Evolutionary conservation across 2,797 vertebrate genomes (phyloP), one percentile per base, ranked within the genome.

Genomic region (Tapirus indicus): DNA sequence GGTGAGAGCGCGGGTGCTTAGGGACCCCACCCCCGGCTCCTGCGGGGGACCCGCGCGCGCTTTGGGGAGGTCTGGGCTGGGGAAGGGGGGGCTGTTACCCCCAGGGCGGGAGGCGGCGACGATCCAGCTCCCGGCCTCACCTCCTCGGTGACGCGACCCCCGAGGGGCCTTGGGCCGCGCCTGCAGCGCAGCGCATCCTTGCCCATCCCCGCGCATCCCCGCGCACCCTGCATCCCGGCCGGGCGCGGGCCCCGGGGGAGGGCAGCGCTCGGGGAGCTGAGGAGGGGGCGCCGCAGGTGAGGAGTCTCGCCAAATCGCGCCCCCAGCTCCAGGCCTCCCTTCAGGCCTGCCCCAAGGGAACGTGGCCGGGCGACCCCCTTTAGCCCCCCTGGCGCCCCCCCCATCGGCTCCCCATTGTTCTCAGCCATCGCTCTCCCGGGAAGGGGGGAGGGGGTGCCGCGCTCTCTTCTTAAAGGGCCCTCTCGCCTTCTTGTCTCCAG

Each of bases 371-470:
- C 79, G 94, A 95, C 85, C 96, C 95, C 92, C 29, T 35, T 10
- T 6, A 64, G 56, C 84, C 92, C 97, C 96, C 82, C 87, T 77
- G 1, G 49, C 66, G 56, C 49, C 88, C 78, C 27, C 97, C 96
- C 89, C 96, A n/a, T n/a, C 49, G 85, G 94, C 29, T 71, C 97
- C 97, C 97, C 97, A 98, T 98, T 97, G 98, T 98, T 98, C 98
- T 97, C 96, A 7, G 20, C 78, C 27, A 14, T 38, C 2, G 54
- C 72, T 66, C 96, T 96, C 97, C 91, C 1, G 91, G 94, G 94
- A 97, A 96, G 83, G 97, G 97, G 82, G 92, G 91, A 95, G 85
- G 94, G 96, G 95, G 97, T 93, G 83, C 78, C 47, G 86, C 85
- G 68, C 88, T 82, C 86, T 27, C 32, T 41, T 90, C 97, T 96